phyloP scores from a whole-genome alignment of 2,888 invertebrate species.

The Mellilla xanthometata region DNA sequence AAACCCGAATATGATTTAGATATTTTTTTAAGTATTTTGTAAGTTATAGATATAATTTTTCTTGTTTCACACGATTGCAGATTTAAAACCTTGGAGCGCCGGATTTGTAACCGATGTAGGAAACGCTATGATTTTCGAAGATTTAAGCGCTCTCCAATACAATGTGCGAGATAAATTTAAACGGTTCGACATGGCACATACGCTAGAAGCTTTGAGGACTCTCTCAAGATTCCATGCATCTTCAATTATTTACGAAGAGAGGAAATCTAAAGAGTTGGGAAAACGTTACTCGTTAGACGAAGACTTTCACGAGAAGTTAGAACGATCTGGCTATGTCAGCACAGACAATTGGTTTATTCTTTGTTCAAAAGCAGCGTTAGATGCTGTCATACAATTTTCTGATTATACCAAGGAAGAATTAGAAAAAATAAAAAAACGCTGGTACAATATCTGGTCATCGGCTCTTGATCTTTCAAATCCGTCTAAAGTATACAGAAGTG shows the following conservation, averaged over 20 bases:
- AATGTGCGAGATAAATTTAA: constrained; percentile 55
- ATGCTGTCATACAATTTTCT: constrained; percentile 55
- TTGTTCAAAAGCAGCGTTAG: constrained; percentile 61
- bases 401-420: constrained; percentile 47
- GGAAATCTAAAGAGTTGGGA: constrained; percentile 48
- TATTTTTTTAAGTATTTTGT: too few relatives aligned
- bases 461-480: constrained; percentile 50
- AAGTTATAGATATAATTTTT: too few relatives aligned
- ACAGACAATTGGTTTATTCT: constrained; percentile 58
- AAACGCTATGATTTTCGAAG: constrained; percentile 68
- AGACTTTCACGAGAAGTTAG: constrained; percentile 46
- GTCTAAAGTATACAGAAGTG: constrained; percentile 66
- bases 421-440: constrained; percentile 46
- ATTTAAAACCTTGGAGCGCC: constrained; percentile 60
- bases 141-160: constrained; percentile 57
- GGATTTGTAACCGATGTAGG: constrained; percentile 48
- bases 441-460: constrained; percentile 54
- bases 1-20: too few relatives aligned
- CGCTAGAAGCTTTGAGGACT: constrained; percentile 64
- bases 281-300: constrained; percentile 51
- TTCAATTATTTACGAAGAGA: constrained; percentile 77
- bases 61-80: too few relatives aligned
- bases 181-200: constrained; percentile 72
- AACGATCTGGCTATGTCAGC: constrained; percentile 52
- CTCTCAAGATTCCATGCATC: constrained; percentile 77